Percentiles rank a stretch among this genome's conserved stretches.
Conservation (phyloP, 2,888 invertebrate genomes). For the Clanis bilineata region DNA sequence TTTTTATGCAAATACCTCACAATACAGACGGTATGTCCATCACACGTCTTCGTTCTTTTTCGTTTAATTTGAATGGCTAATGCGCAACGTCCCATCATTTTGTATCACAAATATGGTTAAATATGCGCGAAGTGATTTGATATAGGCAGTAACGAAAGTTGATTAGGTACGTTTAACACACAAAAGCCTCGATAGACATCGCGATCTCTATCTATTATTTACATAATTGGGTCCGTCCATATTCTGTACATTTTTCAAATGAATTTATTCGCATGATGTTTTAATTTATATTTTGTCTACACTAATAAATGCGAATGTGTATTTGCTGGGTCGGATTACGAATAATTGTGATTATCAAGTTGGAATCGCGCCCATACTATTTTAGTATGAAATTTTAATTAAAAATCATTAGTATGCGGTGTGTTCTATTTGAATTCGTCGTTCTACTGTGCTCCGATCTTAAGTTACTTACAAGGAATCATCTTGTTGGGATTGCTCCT, state of each 20-base stretch:
- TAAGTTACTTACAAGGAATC: too few relatives aligned
- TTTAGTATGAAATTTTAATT: too few relatives aligned
- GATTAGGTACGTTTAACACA: conserved; percentile 23
- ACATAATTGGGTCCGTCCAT: background rate
- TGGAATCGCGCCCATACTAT: too few relatives aligned
- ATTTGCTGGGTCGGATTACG: too few relatives aligned
- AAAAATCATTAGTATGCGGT: too few relatives aligned
- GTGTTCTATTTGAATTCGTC: too few relatives aligned
- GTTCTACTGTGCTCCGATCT: too few relatives aligned
- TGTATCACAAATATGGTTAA: conserved; percentile 51
- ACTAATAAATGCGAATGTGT: background rate
- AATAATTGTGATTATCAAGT: too few relatives aligned
- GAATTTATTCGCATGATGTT: background rate
- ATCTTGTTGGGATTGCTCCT: too few relatives aligned
- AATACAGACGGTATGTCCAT: conserved; percentile 75
- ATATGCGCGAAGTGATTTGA: conserved; percentile 34
- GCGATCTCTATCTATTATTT: conserved; percentile 5
- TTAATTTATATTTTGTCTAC: background rate
- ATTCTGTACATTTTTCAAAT: background rate
- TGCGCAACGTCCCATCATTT: conserved; percentile 43
- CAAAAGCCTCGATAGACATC: background rate
- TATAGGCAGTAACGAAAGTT: conserved; percentile 30
- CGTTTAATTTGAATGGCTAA: conserved; percentile 76
- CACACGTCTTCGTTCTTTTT: conserved; percentile 63
- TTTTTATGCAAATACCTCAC: conserved; percentile 74